Base-by-base conservation (phyloP, 92 coral and sea anemone genomes). In the Umimayanthus chanpuru region DNA sequence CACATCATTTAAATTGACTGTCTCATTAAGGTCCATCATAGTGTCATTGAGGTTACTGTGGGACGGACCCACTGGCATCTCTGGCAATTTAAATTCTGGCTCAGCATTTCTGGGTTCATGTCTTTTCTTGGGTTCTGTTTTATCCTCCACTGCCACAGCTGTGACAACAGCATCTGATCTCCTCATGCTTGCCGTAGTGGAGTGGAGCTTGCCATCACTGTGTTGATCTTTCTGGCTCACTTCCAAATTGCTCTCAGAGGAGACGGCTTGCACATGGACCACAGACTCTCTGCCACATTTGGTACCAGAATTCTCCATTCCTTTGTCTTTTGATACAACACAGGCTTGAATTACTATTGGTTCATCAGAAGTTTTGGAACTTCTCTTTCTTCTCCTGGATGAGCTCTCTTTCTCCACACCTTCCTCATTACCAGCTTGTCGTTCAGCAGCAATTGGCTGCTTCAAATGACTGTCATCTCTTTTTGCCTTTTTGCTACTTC, bases 1-100 rank as follows among this genome's bases (percentile, higher is more conserved):
- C 6, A 93, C 91, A 40, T 94, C 98, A 44, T 94, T 94, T 1
- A 94, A 94, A 78, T 94, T 91, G 70, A 94, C 89, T 21, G 98
- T 91, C 85, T 94, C 98, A 73, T 94, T 88, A 21, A 85, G 91
- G 50, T 93, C 95, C 90, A 89, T 81, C 83, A 88, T 78, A 41
- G 89, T 91, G 66, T 87, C 82, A 30, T 93, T 76, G 55, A 78
- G 26, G 76, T 85, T 61, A 86, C 75, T 61, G 40, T 44, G 88
- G 25, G 79, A 21, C 20, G 79, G 23, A 67, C 76, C 43, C 3
- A 6, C 82, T 30, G 82, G 75, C 18, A 47, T 29, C 15, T 85
- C 88, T 47, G 93, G 93, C 73, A 85, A 67, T 81, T 74, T 92
- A 41, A 91, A 87, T 32, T 53, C 88, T 53, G 66, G 58, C n/a